A percentile compares a stretch with the other conserved stretches of the same genome.
These are phyloP conservation scores for Epinephelus moara DNA, from an alignment of 2,113 vertebrate genomes.

Conservation along the genomic window DNA sequence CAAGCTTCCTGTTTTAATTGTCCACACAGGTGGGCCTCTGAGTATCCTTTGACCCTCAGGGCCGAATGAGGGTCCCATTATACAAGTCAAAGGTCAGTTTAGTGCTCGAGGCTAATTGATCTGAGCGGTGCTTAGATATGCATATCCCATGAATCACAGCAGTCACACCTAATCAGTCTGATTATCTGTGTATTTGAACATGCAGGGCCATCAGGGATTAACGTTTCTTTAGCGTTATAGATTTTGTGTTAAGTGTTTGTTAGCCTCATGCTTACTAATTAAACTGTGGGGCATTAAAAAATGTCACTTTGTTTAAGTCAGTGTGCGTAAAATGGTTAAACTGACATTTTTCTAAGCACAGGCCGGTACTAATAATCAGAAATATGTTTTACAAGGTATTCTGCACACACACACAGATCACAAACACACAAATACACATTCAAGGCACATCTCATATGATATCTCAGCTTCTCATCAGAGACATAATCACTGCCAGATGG, in stretches of 20 bases:
- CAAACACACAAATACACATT: conserved; percentile 37
- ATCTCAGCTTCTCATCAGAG: conserved; percentile 55
- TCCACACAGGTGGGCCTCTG: conserved; percentile 80
- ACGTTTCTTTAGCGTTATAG: not conserved
- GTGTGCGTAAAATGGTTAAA: not conserved
- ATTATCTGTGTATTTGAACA: conserved; percentile 37
- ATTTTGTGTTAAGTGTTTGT: conserved; percentile 11
- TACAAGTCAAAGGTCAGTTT: conserved; percentile 73
- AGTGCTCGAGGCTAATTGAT: conserved; percentile 72
- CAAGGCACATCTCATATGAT: conserved; percentile 34
- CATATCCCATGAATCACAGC: conserved; percentile 64
- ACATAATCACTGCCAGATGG: conserved; percentile 78
- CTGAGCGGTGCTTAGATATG: conserved; percentile 70
- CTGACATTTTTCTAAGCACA: not conserved
- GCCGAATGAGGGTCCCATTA: conserved; percentile 67
- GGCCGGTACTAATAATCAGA: not conserved
- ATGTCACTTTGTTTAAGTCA: not conserved
- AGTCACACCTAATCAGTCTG: conserved; percentile 47
- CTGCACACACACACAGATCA: not conserved
- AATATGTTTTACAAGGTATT: not conserved
- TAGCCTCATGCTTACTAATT: not conserved
- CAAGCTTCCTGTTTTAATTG: conserved; percentile 75
- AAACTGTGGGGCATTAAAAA: not conserved
- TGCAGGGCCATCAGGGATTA: conserved; percentile 2
- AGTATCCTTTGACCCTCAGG: conserved; percentile 68